Evolutionary conservation across 2,113 vertebrate genomes (phyloP).

Genomic region (Stomatorhinus ivindoensis): DNA sequence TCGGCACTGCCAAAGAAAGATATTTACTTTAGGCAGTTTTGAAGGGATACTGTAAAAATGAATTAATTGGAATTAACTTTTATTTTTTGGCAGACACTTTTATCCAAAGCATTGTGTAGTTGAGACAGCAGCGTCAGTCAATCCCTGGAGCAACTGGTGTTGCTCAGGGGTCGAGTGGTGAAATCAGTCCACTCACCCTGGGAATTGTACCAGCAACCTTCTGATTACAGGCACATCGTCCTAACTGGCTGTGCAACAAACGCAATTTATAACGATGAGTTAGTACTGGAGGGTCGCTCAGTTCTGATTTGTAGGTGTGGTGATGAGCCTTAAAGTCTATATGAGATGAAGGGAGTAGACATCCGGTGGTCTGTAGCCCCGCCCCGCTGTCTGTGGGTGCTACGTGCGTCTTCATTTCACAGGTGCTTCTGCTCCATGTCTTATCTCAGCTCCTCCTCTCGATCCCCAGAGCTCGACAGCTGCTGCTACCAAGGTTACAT

Average conservation of each 20-base stretch:
- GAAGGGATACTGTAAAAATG: not conserved
- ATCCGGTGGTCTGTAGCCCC: not conserved
- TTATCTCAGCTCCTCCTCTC: conserved; percentile 21
- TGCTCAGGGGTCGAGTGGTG: not conserved
- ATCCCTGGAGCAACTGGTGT: not conserved
- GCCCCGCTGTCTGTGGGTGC: not conserved
- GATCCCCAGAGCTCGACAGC: conserved; percentile 20
- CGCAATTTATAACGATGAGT: not conserved
- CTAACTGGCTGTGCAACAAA: not conserved
- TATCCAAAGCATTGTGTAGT: not conserved
- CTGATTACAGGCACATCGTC: not conserved
- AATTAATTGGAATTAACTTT: not conserved
- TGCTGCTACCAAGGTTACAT: conserved; percentile 24
- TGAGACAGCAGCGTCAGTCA: not conserved
- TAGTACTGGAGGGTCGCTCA: not conserved
- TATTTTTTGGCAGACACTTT: not conserved
- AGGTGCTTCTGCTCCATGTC: not conserved
- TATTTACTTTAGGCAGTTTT: not conserved
- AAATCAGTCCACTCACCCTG: not conserved
- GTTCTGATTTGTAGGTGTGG: not conserved
- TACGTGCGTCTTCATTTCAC: not conserved
- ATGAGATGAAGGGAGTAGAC: not conserved
- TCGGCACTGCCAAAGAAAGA: not conserved
- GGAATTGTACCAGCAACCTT: not conserved
- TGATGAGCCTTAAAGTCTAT: not conserved